Conservation (phyloP, 2,888 invertebrate genomes). For the Caenorhabditis sinica region DNA sequence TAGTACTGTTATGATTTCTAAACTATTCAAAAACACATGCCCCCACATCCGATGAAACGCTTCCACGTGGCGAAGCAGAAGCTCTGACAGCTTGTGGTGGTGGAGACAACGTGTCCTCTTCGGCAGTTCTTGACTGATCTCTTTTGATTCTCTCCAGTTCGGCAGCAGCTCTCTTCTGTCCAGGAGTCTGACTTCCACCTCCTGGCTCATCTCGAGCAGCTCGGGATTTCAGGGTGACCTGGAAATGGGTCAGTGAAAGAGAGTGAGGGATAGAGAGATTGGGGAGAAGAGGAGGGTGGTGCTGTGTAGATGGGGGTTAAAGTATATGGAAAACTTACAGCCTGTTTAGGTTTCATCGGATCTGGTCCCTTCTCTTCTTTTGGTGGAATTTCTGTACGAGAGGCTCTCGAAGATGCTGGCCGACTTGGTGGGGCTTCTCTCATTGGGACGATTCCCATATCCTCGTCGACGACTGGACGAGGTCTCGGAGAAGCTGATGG, state of each 20-base stretch:
- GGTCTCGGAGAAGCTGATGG: constrained; percentile 66
- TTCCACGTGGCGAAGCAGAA: constrained; percentile 63
- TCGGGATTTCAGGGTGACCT: constrained; percentile 73
- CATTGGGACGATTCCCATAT: constrained; percentile 80
- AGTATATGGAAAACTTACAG: constrained; percentile 64
- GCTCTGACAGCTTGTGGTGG: constrained; percentile 56
- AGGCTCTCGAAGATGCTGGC: constrained; percentile 66
- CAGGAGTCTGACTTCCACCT: constrained; percentile 77
- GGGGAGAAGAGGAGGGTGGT: not conserved
- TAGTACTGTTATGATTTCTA: not conserved
- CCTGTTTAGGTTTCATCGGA: constrained; percentile 81
- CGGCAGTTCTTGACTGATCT: constrained; percentile 74
- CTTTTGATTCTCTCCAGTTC: constrained; percentile 81
- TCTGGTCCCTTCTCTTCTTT: constrained; percentile 72
- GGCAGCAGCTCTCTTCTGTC: constrained; percentile 81
- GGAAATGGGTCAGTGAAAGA: constrained; percentile 20
- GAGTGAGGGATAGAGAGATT: not conserved
- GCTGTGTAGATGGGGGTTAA: not conserved
- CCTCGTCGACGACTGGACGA: constrained; percentile 77
- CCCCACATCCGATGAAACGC: constrained; percentile 63
- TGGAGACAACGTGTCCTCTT: constrained; percentile 64
- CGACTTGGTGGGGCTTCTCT: constrained; percentile 58
- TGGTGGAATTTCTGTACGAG: constrained; percentile 70
- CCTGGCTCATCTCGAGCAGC: constrained; percentile 76
- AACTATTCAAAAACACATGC: constrained; percentile 44